Evolutionary conservation across 2,797 vertebrate genomes (phyloP).

Genomic region (Gephyroberyx darwinii): DNA sequence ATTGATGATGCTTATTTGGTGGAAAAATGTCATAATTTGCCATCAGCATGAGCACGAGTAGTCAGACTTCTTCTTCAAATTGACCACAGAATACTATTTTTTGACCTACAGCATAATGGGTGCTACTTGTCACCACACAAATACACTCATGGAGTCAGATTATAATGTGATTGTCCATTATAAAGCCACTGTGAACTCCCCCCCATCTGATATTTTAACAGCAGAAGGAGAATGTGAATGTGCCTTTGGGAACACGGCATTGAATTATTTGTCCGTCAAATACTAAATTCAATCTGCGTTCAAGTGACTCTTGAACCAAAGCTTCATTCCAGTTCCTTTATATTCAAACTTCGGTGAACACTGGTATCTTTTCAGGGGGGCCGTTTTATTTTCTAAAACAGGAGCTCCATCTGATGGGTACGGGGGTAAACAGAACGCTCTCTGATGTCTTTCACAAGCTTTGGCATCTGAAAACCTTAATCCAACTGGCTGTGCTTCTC

Average conservation of each 20-base stretch:
- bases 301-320: neutral
- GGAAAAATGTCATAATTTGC: slow-evolving; percentile 24
- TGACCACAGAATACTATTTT: slow-evolving; percentile 37
- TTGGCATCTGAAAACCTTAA: neutral
- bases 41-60: slow-evolving; percentile 34
- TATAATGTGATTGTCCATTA: slow-evolving; percentile 24
- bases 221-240: neutral
- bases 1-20: slow-evolving; percentile 43
- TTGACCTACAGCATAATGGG: slow-evolving; percentile 28
- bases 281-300: slow-evolving; percentile 20
- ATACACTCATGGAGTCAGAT: slow-evolving; percentile 28
- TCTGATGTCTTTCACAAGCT: neutral
- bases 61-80: slow-evolving; percentile 30
- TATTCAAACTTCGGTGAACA: slow-evolving; percentile 8
- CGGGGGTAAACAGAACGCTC: no score
- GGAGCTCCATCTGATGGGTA: no score
- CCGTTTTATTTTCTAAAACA: no score
- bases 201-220: neutral
- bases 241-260: slow-evolving; percentile 25
- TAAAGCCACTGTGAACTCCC: slow-evolving; percentile 24
- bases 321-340: neutral
- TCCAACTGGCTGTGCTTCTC: neutral
- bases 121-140: slow-evolving; percentile 23
- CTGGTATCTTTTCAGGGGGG: neutral
- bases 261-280: slow-evolving; percentile 30